Evolutionary conservation across 2,797 vertebrate genomes (phyloP).

Genomic region (Allenopithecus nigroviridis): DNA sequence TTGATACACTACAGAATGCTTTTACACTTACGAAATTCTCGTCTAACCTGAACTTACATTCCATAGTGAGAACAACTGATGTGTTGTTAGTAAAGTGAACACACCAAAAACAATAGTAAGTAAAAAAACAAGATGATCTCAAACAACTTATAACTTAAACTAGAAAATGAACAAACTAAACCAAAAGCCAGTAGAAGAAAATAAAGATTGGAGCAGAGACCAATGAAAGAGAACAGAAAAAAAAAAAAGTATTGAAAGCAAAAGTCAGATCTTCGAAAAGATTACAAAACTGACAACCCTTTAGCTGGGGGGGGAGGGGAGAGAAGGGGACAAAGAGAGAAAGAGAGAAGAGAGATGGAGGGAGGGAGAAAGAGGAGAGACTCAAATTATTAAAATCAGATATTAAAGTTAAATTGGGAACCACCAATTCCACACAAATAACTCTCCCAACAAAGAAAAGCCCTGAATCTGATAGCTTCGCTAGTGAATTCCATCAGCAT

Average conservation of each 20-base stretch:
- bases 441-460: neutral
- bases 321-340: too few species aligned
- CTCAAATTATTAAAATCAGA: neutral
- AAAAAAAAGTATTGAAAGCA: neutral
- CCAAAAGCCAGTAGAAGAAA: neutral
- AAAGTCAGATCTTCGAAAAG: neutral
- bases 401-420: too few species aligned
- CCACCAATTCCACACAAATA: neutral
- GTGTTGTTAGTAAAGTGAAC: constrained; percentile 57
- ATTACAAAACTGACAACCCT: neutral
- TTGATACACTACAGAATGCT: neutral
- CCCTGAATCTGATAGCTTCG: neutral
- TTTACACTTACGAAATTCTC: neutral
- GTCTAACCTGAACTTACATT: constrained; percentile 59
- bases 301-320: neutral
- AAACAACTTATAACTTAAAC: neutral
- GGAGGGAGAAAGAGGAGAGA: too few species aligned
- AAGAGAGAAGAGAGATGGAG: too few species aligned
- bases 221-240: neutral
- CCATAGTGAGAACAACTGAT: neutral
- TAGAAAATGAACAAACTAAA: neutral
- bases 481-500: neutral
- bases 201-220: neutral
- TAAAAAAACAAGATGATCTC: neutral
- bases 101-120: too few species aligned